A percentile compares a stretch with the other conserved stretches of the same genome.
phyloP scores from a whole-genome alignment of 2,797 vertebrate species.

The Neoniphon sammara region DNA sequence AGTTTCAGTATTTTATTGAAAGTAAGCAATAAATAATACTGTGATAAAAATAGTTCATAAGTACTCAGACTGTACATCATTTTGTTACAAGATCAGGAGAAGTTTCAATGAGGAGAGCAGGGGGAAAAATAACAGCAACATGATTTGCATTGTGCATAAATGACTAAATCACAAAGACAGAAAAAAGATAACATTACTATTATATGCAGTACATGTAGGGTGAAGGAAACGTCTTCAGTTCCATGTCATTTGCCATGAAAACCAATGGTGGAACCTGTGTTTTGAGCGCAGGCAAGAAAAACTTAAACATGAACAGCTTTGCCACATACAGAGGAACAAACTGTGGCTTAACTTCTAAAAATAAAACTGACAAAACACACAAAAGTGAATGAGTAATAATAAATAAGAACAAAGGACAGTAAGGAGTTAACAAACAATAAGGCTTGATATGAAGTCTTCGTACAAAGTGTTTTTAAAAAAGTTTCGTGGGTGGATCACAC shows the following conservation, averaged over 20 bases:
- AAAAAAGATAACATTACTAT: slow-evolving; percentile 65
- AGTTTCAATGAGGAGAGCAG: slow-evolving; percentile 76
- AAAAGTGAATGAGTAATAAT: slow-evolving; percentile 69
- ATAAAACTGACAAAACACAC: slow-evolving; percentile 41
- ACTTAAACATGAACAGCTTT: slow-evolving; percentile 50
- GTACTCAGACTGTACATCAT: slow-evolving; percentile 96
- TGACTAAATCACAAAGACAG: slow-evolving; percentile 78
- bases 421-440: slow-evolving; percentile 69
- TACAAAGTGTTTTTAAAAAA: slow-evolving; percentile 61
- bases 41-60: slow-evolving; percentile 99
- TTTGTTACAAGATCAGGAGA: slow-evolving; percentile 90
- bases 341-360: slow-evolving; percentile 62
- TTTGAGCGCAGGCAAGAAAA: slow-evolving; percentile 53
- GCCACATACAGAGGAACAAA: slow-evolving; percentile 62
- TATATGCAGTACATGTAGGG: slow-evolving; percentile 40
- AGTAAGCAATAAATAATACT: slow-evolving; percentile 99
- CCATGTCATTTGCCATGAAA: slow-evolving; percentile 38
- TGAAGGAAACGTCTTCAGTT: slow-evolving; percentile 64
- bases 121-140: slow-evolving; percentile 86
- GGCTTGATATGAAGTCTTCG: slow-evolving; percentile 76
- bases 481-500: slow-evolving; percentile 50
- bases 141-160: slow-evolving; percentile 87
- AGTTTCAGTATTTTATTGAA: slow-evolving; percentile 99
- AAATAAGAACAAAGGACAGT: slow-evolving; percentile 76
- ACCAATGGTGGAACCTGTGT: slow-evolving; percentile 68